Evolutionary conservation across 30 jellyfish, hydroid and myxozoan genomes (phyloP).

Genomic region (Turritopsis dohrnii): DNA sequence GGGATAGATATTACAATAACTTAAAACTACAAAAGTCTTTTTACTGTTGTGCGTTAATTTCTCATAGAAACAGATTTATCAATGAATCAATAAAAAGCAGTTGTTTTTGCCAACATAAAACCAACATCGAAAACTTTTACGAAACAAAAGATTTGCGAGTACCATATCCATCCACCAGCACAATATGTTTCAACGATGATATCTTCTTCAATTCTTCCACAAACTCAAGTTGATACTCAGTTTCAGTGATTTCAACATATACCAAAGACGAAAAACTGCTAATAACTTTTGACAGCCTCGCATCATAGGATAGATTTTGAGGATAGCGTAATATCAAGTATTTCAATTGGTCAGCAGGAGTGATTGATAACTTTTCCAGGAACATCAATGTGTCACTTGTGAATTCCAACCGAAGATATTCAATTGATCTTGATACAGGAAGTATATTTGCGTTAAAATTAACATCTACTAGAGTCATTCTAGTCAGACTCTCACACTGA

Average conservation of each 20-base stretch:
- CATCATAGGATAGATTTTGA: background rate
- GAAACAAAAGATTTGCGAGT: background rate
- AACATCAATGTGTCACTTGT: background rate
- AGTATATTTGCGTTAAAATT: background rate
- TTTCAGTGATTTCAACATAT: background rate
- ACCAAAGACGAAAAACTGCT: background rate
- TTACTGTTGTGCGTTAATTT: too few species aligned
- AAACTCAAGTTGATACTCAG: background rate
- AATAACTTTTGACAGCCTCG: background rate
- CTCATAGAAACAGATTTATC: too few species aligned
- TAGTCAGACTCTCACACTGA: background rate
- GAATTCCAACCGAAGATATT: background rate
- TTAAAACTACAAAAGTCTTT: too few species aligned
- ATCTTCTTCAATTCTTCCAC: background rate
- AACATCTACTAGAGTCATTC: background rate
- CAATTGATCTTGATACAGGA: background rate
- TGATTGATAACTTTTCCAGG: background rate
- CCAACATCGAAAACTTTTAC: background rate
- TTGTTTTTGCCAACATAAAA: too few species aligned
- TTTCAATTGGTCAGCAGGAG: background rate
- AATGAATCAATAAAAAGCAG: too few species aligned
- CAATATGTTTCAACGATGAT: background rate
- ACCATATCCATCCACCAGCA: background rate
- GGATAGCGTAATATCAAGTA: background rate
- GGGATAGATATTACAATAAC: too few species aligned